phyloP scores from a whole-genome alignment of 2,113 vertebrate species.

The Tragelaphus imberbis region DNA sequence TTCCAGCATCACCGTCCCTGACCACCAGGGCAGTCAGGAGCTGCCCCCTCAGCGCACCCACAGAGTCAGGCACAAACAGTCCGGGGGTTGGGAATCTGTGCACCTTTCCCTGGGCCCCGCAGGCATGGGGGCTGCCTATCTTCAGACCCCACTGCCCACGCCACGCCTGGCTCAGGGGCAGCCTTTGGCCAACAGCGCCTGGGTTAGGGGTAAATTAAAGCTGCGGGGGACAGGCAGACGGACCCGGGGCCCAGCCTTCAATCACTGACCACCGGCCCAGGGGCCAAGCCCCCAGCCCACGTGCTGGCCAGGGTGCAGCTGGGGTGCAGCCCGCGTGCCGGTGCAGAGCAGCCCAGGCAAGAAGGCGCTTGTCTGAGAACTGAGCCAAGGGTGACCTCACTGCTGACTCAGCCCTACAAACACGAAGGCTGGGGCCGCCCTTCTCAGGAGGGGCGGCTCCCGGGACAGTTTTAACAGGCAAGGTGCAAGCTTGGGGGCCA shows the following conservation, averaged over 20 bases:
- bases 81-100: rapidly evolving
- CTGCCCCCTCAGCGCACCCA: background rate
- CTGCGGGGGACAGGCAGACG: background rate
- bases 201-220: background rate
- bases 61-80: rapidly evolving
- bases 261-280: background rate
- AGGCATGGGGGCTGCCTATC: background rate
- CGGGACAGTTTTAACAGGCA: background rate
- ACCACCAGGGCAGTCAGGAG: rapidly evolving
- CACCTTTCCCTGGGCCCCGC: rapidly evolving
- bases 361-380: slow-evolving; percentile 19
- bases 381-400: slow-evolving; percentile 39
- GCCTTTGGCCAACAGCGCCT: background rate
- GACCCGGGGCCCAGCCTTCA: background rate
- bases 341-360: slow-evolving; percentile 16
- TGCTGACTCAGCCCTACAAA: slow-evolving; percentile 56
- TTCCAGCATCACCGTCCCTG: background rate
- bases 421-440: slow-evolving; percentile 10
- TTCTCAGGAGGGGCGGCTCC: background rate
- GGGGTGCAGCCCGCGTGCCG: background rate
- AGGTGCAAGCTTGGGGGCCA: slow-evolving; percentile 28
- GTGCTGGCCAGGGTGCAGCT: background rate
- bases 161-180: rapidly evolving
- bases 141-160: background rate
- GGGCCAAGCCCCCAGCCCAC: background rate